Evolutionary conservation across 1,140 invertebrate species (phyloP).

Genomic region (Phymastichus coffea): DNA sequence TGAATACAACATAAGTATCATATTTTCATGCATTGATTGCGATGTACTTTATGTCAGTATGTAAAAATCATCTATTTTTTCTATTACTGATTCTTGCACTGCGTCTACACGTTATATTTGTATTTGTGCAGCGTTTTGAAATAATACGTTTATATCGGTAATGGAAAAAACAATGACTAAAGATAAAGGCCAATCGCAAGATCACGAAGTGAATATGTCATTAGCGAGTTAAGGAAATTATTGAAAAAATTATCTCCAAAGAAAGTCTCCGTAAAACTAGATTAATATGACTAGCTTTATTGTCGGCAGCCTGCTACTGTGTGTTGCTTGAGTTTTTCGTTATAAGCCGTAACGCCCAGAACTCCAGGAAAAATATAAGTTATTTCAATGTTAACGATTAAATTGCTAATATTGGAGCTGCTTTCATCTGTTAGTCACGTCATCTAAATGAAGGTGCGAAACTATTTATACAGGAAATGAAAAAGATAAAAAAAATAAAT

Average conservation of each 20-base stretch:
- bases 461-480: slow-evolving; percentile 40
- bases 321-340: slow-evolving; percentile 50
- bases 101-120: neutral
- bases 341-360: slow-evolving; percentile 10
- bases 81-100: neutral
- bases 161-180: neutral
- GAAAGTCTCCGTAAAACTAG: slow-evolving; percentile 6
- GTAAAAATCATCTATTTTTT: neutral
- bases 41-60: neutral
- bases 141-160: neutral
- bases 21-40: neutral
- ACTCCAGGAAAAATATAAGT: slow-evolving; percentile 4
- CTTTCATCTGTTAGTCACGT: slow-evolving; percentile 4
- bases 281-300: slow-evolving; percentile 9
- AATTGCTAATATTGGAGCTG: slow-evolving; percentile 4
- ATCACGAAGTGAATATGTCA: neutral
- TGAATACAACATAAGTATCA: neutral
- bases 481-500: too few relatives aligned
- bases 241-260: slow-evolving; percentile 19
- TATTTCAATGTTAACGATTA: slow-evolving; percentile 12
- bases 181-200: neutral
- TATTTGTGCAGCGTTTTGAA: neutral
- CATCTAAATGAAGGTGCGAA: neutral
- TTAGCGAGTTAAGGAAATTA: slow-evolving; percentile 14
- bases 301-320: slow-evolving; percentile 37